Evolutionary conservation across 2,888 invertebrate genomes (phyloP), one percentile per base, ranked within the genome.

Genomic region (Drosophila robusta): DNA sequence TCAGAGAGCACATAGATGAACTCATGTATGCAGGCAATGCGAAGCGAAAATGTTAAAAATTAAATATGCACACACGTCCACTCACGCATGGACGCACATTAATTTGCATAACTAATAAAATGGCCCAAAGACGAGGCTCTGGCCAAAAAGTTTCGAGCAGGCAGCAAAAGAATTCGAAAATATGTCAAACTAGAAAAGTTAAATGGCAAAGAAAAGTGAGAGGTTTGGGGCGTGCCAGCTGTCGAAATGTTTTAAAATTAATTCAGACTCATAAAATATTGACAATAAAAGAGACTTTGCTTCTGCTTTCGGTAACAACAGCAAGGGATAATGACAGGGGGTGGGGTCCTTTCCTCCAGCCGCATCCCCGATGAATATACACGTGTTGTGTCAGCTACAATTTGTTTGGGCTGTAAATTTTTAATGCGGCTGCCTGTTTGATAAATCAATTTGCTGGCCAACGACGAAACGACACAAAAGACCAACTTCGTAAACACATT

Each of bases 101-200:
- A 89, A 89, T 86, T 86, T 86, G 89, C 89, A 86, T 86, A 89
- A 82, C 88, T 86, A 82, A 85, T 87, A 87, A 75, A 70, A 70
- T 65, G 39, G 47, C 36, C 57, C 26, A 51, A 51, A 72, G 42
- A 54, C 32, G 9, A 14, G 9, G 5, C n/a, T 45, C 9, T 39
- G 24, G 45, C 34, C 49, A 42, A 67, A 76, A 79, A 83, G 57
- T 66, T 87, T 67, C 42, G 4, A 58, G 58, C 34, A 42, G 51
- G 41, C 68, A 67, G 54, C 54, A 55, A 41, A 56, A 63, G 69
- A 68, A 77, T 60, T 52, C 52, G 55, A 64, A 64, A 80, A 76
- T 85, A 89, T 89, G 88, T 85, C 87, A 87, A 84, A 66, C 75
- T 66, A 74, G 60, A 68, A 78, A 89, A 87, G 74, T 82, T 69